Evolutionary conservation across 1,140 invertebrate genomes (phyloP).

Genomic region (silkworm (Bombyx mori)): ASM3026992v2 NC_085114.1:3496501-3497000

Average conservation of each 20-base stretch:
- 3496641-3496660: slow-evolving; percentile 22
- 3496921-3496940: neutral
- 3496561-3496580: slow-evolving; percentile 32
- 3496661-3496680: neutral
- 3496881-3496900: slow-evolving; percentile 7
- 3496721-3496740: no score
- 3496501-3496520: neutral
- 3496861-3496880: neutral
- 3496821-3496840: no score
- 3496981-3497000: no score
- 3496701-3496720: no score
- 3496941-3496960: no score
- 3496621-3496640: slow-evolving; percentile 35
- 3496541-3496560: neutral
- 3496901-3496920: slow-evolving; percentile 3
- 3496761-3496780: no score
- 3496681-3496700: neutral
- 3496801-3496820: neutral
- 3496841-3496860: no score
- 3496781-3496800: neutral
- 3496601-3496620: slow-evolving; percentile 29
- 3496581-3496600: slow-evolving; percentile 49
- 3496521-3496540: neutral
- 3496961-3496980: no score
- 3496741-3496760: no score